Conservation (phyloP, 2,888 invertebrate species). For the Idaea straminata region DNA sequence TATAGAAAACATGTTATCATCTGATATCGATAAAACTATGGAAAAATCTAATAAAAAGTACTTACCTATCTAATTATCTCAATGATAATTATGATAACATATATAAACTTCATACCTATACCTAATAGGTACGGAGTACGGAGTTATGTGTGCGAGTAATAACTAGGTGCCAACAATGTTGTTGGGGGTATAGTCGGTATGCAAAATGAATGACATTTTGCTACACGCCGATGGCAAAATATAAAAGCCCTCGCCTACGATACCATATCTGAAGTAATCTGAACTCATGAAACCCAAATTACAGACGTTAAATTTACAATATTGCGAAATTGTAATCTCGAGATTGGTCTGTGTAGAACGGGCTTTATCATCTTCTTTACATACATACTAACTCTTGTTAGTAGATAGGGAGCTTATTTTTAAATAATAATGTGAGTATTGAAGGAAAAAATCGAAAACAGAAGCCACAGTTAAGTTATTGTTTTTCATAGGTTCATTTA, state of each 20-base stretch:
- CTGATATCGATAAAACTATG: not conserved
- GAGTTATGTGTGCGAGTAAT: not conserved
- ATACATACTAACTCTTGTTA: not conserved
- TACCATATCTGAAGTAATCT: not conserved
- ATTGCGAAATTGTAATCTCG: constrained; percentile 4
- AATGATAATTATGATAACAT: not conserved
- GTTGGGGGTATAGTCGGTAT: not conserved
- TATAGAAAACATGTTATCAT: not conserved
- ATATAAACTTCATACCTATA: not conserved
- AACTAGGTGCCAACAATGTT: constrained; percentile 1
- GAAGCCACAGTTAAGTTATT: not conserved
- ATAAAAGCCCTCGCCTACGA: not conserved
- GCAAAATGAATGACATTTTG: not conserved
- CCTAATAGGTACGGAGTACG: not conserved
- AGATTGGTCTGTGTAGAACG: constrained; percentile 3
- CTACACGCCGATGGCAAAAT: constrained; percentile 1
- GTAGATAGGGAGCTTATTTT: not conserved
- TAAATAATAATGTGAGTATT: not conserved
- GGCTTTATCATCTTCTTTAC: not conserved
- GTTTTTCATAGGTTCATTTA: too few relatives aligned
- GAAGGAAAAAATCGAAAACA: not conserved
- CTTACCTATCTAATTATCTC: not conserved
- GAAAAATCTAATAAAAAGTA: not conserved
- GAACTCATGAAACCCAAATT: constrained; percentile 4
- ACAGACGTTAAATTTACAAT: constrained; percentile 5